Base-by-base conservation (phyloP, 1,140 invertebrate species). In the Archegozetes longisetosus region DNA sequence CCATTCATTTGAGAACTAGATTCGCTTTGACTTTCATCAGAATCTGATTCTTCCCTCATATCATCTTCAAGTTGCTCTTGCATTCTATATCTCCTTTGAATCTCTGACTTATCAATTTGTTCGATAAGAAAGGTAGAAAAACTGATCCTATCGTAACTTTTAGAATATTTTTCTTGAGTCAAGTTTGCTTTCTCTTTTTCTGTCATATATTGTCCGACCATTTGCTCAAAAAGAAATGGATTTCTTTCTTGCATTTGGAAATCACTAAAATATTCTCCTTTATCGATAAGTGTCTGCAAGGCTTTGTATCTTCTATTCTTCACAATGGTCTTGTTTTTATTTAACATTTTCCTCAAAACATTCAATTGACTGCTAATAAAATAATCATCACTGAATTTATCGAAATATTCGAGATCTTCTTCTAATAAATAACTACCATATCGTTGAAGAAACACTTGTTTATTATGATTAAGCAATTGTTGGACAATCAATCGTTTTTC, bases 241-340 rank as follows among this genome's bases (percentile, higher is more conserved):
- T 90, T 88, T 63, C 91, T 72, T 64, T 82, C 83, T 79, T 88
- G 88, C 89, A 95, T 95, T 77, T 90, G 85, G 60, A 79, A 80
- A 70, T 93, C 87, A 70, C 82, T 86, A 66, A 95, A 95, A 72
- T 94, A 94, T 25, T 79, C 75, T 46, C 83, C 77, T 60, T 83
- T 77, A 24, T 73, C 68, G 47, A 86, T 73, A 47, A 95, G 70
- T 66, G 80, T 75, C 64, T 86, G 80, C 67, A 94, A 73, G 12
- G 88, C 89, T 68, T 83, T 78, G 70, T 81, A 94, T 51, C 90
- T 75, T 64, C 86, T 75, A 71, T 93, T 91, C 65, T 78, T 76
- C n/a, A 80, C 77, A 62, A 74, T 72, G 56, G 57, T 67, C 32
- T 60, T 64, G 54, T 55, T 63, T 61, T 58, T 60, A 54, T 68